Conservation (phyloP, 2,797 vertebrate genomes). For the Melanotaenia maccullochi region DNA sequence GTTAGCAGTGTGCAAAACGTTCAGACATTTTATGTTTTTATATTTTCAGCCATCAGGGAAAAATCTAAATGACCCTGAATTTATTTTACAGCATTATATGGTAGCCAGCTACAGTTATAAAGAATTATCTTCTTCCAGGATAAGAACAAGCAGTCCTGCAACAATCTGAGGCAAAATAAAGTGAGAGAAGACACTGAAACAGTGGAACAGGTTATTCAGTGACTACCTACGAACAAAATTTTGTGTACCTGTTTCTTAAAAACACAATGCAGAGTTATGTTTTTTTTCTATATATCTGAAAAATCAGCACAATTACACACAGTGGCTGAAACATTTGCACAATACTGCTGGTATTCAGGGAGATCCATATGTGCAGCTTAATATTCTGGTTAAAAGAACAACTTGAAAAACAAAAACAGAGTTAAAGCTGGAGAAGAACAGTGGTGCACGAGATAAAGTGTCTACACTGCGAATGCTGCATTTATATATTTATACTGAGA, state of each 20-base stretch:
- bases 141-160: not conserved
- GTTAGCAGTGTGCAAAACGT: conserved; percentile 24
- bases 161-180: not conserved
- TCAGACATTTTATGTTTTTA: not conserved
- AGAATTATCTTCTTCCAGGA: not conserved
- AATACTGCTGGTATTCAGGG: conserved; percentile 44
- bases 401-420: not conserved
- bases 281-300: not conserved
- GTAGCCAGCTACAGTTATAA: not conserved
- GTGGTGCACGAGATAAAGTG: conserved; percentile 27
- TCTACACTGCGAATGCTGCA: not conserved
- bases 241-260: not conserved
- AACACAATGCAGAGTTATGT: not conserved
- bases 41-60: not conserved
- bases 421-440: not conserved
- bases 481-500: not conserved
- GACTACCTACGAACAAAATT: not conserved
- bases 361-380: conserved; percentile 34
- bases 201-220: not conserved
- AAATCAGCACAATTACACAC: not conserved
- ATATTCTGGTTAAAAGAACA: conserved; percentile 16
- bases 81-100: not conserved
- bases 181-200: not conserved
- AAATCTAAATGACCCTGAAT: too few relatives aligned
- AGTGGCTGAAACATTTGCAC: conserved; percentile 11